Conservation (phyloP, 2,113 vertebrate genomes). For the Barnardius zonarius region DNA sequence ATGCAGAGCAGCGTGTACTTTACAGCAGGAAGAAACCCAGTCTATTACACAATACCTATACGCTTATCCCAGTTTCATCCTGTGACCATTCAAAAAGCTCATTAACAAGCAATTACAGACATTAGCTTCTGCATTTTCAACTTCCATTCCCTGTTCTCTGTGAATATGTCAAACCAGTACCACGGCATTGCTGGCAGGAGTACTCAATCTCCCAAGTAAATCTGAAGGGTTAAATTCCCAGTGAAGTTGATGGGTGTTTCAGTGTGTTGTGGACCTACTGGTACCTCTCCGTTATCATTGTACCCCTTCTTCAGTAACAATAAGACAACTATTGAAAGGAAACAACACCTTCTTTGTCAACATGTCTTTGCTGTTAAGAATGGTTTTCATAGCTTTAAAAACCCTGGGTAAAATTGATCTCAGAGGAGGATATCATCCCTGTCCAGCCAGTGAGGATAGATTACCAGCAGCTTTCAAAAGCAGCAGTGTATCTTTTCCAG, state of each 20-base stretch:
- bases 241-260: not conserved
- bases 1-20: not conserved
- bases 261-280: not conserved
- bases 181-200: fast-evolving
- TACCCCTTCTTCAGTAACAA: not conserved
- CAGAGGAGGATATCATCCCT: constrained; percentile 23
- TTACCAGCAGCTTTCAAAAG: constrained; percentile 74
- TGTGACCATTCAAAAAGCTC: not conserved
- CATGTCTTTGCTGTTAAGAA: not conserved
- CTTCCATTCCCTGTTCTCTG: not conserved
- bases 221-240: not conserved
- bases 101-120: not conserved
- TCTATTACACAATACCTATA: not conserved
- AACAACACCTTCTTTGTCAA: not conserved
- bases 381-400: constrained; percentile 20
- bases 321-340: not conserved
- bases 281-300: constrained; percentile 18
- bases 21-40: not conserved
- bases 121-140: not conserved
- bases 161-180: not conserved
- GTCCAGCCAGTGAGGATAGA: constrained; percentile 51
- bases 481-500: constrained; percentile 71
- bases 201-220: not conserved
- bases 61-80: not conserved
- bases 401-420: constrained; percentile 43